phyloP scores from a whole-genome alignment of 2,797 vertebrate genomes.

The Perodicticus potto region DNA sequence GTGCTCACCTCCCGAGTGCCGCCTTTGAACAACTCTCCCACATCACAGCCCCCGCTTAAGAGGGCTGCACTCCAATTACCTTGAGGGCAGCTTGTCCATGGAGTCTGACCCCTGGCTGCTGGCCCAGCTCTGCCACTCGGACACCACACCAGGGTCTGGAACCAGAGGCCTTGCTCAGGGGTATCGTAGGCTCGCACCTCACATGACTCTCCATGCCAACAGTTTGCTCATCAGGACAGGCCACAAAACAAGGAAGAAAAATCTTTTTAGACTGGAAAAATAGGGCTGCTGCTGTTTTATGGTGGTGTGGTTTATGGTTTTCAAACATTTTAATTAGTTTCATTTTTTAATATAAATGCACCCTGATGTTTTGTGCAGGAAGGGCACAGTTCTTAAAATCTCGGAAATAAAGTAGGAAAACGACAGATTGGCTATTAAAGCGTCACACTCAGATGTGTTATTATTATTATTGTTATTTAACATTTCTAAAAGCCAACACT shows the following conservation, averaged over 20 bases:
- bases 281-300: conserved; percentile 78
- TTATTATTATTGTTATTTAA: conserved; percentile 86
- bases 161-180: not conserved
- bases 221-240: not conserved
- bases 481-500: conserved; percentile 71
- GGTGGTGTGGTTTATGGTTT: conserved; percentile 78
- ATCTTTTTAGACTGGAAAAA: conserved; percentile 68
- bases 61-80: not conserved
- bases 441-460: conserved; percentile 74
- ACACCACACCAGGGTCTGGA: fast-evolving
- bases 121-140: fast-evolving
- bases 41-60: not conserved
- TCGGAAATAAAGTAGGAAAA: conserved; percentile 76
- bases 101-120: not conserved
- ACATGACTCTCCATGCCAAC: not conserved
- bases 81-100: no score
- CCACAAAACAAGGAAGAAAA: conserved; percentile 63
- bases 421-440: conserved; percentile 80
- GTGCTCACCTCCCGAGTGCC: not conserved
- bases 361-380: conserved; percentile 83
- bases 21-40: not conserved
- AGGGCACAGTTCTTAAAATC: conserved; percentile 80
- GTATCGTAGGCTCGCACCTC: fast-evolving
- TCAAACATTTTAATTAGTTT: conserved; percentile 85
- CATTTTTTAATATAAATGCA: conserved; percentile 83